These are phyloP conservation scores for Protosalanx chinensis DNA, from an alignment of 2,797 vertebrate species.

Conservation along the genomic window DNA sequence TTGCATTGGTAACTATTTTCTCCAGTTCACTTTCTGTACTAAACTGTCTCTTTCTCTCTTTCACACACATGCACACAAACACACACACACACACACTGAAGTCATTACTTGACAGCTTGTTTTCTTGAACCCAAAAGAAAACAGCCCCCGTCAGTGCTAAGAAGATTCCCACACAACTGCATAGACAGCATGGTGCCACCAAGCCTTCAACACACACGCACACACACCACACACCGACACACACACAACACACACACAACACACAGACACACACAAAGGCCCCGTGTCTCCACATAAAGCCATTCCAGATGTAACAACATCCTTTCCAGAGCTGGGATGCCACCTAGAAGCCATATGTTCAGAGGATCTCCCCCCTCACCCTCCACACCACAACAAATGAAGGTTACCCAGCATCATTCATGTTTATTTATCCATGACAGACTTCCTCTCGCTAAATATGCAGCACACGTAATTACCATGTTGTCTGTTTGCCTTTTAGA, in stretches of 20 bases:
- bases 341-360: conserved; percentile 32
- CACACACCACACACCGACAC: conserved; percentile 37
- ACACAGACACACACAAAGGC: conserved; percentile 36
- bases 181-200: conserved; percentile 20
- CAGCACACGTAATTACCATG: no score
- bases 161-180: conserved; percentile 68
- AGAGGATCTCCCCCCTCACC: conserved; percentile 2
- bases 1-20: no score
- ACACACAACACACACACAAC: conserved; percentile 22
- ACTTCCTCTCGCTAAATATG: no score
- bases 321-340: conserved; percentile 36
- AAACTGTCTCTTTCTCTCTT: background rate
- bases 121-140: conserved; percentile 62
- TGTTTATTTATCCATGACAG: no score
- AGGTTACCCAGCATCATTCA: background rate
- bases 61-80: conserved; percentile 16
- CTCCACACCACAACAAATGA: background rate
- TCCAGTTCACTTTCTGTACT: background rate
- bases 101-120: conserved; percentile 65
- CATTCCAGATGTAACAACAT: conserved; percentile 72
- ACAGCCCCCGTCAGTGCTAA: conserved; percentile 59
- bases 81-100: conserved; percentile 60
- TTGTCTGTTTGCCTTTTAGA: no score
- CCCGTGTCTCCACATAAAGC: conserved; percentile 49
- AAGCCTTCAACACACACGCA: conserved; percentile 13